Evolutionary conservation across 2,113 vertebrate species (phyloP).

Genomic region (Catagonus wagneri): DNA sequence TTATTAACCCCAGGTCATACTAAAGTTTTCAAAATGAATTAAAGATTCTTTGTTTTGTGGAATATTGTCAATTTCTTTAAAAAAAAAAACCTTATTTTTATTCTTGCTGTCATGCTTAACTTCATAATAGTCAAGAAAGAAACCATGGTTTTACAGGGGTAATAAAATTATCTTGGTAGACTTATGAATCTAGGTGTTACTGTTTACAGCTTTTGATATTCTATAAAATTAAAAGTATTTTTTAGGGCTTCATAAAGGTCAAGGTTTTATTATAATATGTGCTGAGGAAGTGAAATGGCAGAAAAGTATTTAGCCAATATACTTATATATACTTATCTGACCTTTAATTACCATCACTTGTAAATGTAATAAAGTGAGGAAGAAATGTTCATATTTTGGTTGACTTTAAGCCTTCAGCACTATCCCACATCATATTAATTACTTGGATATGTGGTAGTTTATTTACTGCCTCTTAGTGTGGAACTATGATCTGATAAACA

Average conservation of each 20-base stretch:
- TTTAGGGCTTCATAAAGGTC: not conserved
- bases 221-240: constrained; percentile 5
- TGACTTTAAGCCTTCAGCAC: not conserved
- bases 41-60: not conserved
- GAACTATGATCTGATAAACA: not conserved
- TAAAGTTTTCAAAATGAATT: not conserved
- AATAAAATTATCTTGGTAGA: constrained; percentile 13
- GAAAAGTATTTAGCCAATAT: not conserved
- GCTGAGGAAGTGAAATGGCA: not conserved
- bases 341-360: constrained; percentile 1
- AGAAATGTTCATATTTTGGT: constrained; percentile 8
- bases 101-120: not conserved
- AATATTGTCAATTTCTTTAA: not conserved
- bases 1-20: not conserved
- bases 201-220: constrained; percentile 22
- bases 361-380: not conserved
- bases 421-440: not conserved
- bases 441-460: not conserved
- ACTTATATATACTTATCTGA: not conserved
- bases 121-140: not conserved
- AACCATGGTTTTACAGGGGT: not conserved
- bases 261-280: not conserved
- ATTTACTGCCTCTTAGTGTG: not conserved
- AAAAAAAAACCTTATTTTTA: not conserved
- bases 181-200: not conserved